These are phyloP conservation scores for Acleris laterana DNA, from an alignment of 2,888 invertebrate species.

Conservation along the genomic window DNA sequence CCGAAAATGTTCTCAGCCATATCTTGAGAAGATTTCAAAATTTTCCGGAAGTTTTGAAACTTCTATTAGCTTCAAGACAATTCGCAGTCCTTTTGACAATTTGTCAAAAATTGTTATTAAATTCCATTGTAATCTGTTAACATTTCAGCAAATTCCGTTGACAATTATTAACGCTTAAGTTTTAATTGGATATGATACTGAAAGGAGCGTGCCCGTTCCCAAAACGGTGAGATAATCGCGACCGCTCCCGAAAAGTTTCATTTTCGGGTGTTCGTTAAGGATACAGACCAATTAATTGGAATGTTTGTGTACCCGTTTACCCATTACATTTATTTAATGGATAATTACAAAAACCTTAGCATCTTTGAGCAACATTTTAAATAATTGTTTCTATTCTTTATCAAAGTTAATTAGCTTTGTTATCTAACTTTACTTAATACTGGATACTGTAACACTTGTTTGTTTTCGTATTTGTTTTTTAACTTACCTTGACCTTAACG, in stretches of 20 bases:
- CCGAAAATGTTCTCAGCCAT: no score
- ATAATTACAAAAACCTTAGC: not conserved
- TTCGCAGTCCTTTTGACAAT: no score
- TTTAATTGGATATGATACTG: constrained; percentile 38
- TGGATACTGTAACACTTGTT: no score
- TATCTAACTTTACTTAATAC: no score
- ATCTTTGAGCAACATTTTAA: not conserved
- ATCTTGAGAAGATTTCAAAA: no score
- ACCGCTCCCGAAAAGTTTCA: constrained; percentile 32
- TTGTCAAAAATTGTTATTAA: no score
- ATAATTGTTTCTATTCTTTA: not conserved
- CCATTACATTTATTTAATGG: not conserved
- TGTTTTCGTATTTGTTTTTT: no score
- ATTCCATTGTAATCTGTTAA: not conserved
- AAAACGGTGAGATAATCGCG: constrained; percentile 37
- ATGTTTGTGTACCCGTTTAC: constrained; percentile 7
- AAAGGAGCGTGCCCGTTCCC: constrained; percentile 33
- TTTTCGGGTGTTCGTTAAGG: constrained; percentile 32
- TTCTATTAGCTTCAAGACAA: no score
- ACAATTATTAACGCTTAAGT: constrained; percentile 29
- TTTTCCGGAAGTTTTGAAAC: no score
- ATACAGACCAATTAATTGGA: constrained; percentile 31
- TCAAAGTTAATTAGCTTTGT: not conserved
- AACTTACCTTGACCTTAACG: no score
- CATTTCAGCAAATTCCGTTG: constrained; percentile 17